These are phyloP conservation scores for Talpa occidentalis DNA, from an alignment of 2,113 vertebrate genomes.

Conservation along the genomic window DNA sequence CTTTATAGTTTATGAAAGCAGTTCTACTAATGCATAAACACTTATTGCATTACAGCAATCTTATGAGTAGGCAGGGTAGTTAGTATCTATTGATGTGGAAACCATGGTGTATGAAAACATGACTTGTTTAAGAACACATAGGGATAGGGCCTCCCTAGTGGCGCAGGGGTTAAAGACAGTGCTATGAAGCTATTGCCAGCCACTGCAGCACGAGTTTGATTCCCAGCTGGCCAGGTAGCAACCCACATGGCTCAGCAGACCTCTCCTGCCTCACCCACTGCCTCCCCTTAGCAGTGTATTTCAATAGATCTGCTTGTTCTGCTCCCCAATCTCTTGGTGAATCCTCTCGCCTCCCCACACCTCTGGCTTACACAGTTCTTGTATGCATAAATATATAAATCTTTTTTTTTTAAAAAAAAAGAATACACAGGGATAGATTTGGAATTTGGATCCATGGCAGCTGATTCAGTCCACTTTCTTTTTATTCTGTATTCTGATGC, in stretches of 20 bases:
- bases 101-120: not conserved
- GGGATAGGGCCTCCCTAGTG: not conserved
- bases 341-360: too few species aligned
- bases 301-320: not conserved
- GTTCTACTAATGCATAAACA: not conserved
- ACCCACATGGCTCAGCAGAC: too few species aligned
- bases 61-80: not conserved
- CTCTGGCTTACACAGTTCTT: too few species aligned
- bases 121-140: not conserved
- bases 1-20: slow-evolving; percentile 33
- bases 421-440: not conserved
- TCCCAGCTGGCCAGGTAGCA: too few species aligned
- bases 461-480: not conserved
- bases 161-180: too few species aligned
- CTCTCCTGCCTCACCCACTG: too few species aligned
- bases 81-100: slow-evolving; percentile 16
- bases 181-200: too few species aligned
- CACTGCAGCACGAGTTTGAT: too few species aligned
- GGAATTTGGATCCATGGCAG: not conserved
- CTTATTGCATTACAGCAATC: not conserved
- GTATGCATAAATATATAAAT: not conserved
- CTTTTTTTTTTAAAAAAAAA: too few species aligned
- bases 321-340: too few species aligned
- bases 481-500: slow-evolving; percentile 22
- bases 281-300: too few species aligned